Evolutionary conservation across 2,113 vertebrate genomes (phyloP).

Genomic region (Tetrax tetrax): DNA sequence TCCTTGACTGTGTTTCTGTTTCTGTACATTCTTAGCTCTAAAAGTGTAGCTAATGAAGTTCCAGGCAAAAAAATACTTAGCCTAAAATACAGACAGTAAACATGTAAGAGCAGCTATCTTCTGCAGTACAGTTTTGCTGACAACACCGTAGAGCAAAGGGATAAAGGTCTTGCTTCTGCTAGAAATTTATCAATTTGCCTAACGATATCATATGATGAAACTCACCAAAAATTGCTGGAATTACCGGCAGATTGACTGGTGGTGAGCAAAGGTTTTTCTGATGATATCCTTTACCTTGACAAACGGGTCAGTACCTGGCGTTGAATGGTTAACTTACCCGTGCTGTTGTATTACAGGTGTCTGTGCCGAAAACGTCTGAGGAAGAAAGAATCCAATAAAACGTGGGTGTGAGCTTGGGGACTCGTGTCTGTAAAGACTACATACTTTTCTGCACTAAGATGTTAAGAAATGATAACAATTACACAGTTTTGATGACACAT

Average conservation of each 20-base stretch:
- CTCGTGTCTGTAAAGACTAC: not conserved
- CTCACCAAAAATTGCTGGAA: slow-evolving; percentile 81
- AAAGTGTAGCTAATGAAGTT: not conserved
- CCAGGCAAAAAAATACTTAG: accelerated
- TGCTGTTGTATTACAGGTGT: slow-evolving; percentile 21
- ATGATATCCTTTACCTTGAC: slow-evolving; percentile 44
- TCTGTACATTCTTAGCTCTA: not conserved
- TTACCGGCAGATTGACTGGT: slow-evolving; percentile 89
- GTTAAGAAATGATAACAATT: not conserved
- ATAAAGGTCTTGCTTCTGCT: not conserved
- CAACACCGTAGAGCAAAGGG: not conserved
- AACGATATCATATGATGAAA: slow-evolving; percentile 77
- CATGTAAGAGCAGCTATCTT: not conserved
- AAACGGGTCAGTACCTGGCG: no score
- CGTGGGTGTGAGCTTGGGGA: accelerated
- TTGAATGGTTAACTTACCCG: not conserved
- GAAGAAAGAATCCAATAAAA: not conserved
- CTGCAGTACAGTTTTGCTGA: not conserved
- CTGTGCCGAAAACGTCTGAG: not conserved
- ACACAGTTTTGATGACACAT: not conserved
- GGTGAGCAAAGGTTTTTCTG: slow-evolving; percentile 85
- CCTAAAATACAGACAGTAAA: not conserved
- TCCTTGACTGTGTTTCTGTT: not conserved
- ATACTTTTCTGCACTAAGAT: not conserved
- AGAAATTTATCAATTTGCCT: accelerated